Evolutionary conservation across 2,113 vertebrate species (phyloP).

Genomic region (Garra rufa): DNA sequence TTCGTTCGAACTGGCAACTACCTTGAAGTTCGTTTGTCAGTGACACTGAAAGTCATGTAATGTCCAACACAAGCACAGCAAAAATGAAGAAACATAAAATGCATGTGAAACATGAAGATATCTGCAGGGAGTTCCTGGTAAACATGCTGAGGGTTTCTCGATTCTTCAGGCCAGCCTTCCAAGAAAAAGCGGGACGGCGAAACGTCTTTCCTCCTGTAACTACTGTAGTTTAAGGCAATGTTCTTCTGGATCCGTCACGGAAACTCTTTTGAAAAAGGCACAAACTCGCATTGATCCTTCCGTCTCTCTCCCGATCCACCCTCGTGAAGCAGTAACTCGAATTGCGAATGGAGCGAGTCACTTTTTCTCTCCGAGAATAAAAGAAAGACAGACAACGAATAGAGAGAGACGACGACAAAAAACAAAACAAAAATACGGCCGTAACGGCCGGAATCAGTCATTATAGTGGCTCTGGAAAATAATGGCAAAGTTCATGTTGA

Average conservation of each 20-base stretch:
- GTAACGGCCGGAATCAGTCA: slow-evolving; percentile 51
- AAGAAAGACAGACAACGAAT: slow-evolving; percentile 28
- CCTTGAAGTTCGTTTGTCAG: slow-evolving; percentile 61
- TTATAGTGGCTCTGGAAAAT: slow-evolving; percentile 56
- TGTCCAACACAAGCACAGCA: slow-evolving; percentile 51
- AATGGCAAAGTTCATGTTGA: slow-evolving; percentile 38
- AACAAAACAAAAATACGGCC: slow-evolving; percentile 56
- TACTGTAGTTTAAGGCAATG: slow-evolving; percentile 78
- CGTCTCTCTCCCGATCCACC: slow-evolving; percentile 35
- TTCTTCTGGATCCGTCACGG: slow-evolving; percentile 68
- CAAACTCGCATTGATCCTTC: slow-evolving; percentile 58
- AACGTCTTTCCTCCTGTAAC: slow-evolving; percentile 63
- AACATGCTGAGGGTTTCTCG: slow-evolving; percentile 70
- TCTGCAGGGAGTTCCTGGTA: slow-evolving; percentile 66
- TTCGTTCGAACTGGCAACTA: slow-evolving; percentile 65
- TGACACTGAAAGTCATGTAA: slow-evolving; percentile 36
- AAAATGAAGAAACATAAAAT: slow-evolving; percentile 51
- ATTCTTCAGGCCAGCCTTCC: slow-evolving; percentile 69
- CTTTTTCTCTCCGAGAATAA: slow-evolving; percentile 37
- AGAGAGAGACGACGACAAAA: slow-evolving; percentile 26
- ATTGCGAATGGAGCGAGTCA: slow-evolving; percentile 51
- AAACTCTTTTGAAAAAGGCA: slow-evolving; percentile 71
- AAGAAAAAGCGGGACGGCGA: slow-evolving; percentile 41
- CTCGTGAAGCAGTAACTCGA: slow-evolving; percentile 57
- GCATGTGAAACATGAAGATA: slow-evolving; percentile 62